Evolutionary conservation across 2,888 invertebrate genomes (phyloP), one percentile per base, ranked within the genome.

Genomic region (Leptinotarsa rubiginosa): DNA sequence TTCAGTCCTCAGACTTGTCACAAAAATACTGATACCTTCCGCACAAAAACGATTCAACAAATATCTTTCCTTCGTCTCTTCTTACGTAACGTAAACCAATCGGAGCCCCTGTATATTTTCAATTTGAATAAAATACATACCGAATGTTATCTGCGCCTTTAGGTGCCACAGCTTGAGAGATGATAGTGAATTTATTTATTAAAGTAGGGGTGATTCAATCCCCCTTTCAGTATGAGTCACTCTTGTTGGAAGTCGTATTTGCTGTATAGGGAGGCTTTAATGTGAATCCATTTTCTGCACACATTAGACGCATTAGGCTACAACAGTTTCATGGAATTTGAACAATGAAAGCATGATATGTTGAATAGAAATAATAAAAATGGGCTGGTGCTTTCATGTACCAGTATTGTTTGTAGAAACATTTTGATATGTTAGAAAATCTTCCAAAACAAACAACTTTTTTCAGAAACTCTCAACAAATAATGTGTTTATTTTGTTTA

Each of bases 181-280:
- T 56, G 72, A 68, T 67, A 72, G 59, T 65, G 72, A 74, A 74
- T 74, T 67, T 75, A 74, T 72, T 74, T 72, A 72, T 74, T 74
- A 73, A 76, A 73, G 69, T 76, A 72, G 75, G 76, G 77, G 75
- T 75, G 77, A 74, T 67, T 76, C 76, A 73, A 66, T 67, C 69
- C 72, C 74, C 75, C 72, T 59, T 71, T 68, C 74, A 10, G 70
- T 64, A 75, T 77, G 77, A 77, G 50, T 77, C 77, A 77, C 70
- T 65, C 71, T 65, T 50, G 65, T 69, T 70, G 64, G 67, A 73
- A 73, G 70, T 75, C 65, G 65, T 69, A 68, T 74, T 74, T 71
- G 70, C 65, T 52, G 65, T 69, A n/a, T n/a, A 70, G 75, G 72
- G 72, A 70, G 20, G 75, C 66, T 64, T 54, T 62, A 16, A 52